Percentiles rank a stretch among this genome's conserved stretches.
Evolutionary conservation across 2,113 vertebrate species (phyloP).

Genomic region (Bos javanicus): DNA sequence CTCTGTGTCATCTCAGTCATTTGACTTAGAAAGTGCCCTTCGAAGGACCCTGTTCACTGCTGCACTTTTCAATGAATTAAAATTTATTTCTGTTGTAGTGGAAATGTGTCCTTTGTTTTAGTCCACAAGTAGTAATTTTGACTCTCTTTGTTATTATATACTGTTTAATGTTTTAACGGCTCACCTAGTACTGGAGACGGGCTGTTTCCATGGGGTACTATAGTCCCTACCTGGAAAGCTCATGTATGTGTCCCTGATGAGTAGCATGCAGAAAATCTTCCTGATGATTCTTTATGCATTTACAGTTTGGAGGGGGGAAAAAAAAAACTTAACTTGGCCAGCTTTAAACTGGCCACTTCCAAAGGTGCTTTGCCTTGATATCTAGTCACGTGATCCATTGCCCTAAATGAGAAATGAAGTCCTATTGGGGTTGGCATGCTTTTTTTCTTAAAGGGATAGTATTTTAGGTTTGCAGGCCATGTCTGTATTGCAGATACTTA

Average conservation of each 20-base stretch:
- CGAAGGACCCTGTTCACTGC: conserved; percentile 85
- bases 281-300: not conserved
- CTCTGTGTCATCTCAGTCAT: conserved; percentile 33
- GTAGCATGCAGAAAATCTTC: not conserved
- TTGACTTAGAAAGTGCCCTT: conserved; percentile 86
- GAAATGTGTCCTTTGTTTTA: conserved; percentile 44
- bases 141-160: not conserved
- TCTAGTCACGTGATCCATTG: not conserved
- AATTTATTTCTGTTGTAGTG: conserved; percentile 67
- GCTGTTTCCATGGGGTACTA: not conserved
- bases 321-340: not conserved
- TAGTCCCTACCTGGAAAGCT: not conserved
- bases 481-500: not conserved
- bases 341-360: not conserved
- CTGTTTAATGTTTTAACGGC: not conserved
- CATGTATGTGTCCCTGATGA: not conserved
- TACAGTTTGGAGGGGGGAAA: not conserved
- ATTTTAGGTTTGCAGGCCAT: not conserved
- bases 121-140: not conserved
- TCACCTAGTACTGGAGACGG: not conserved
- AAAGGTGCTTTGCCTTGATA: not conserved
- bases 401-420: not conserved
- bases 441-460: not conserved
- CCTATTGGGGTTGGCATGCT: not conserved
- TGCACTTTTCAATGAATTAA: conserved; percentile 84